A percentile compares a stretch with the other conserved stretches of the same genome.
Evolutionary conservation across 1,140 invertebrate genomes (phyloP).

Genomic region (Oedothorax gibbosus): DNA sequence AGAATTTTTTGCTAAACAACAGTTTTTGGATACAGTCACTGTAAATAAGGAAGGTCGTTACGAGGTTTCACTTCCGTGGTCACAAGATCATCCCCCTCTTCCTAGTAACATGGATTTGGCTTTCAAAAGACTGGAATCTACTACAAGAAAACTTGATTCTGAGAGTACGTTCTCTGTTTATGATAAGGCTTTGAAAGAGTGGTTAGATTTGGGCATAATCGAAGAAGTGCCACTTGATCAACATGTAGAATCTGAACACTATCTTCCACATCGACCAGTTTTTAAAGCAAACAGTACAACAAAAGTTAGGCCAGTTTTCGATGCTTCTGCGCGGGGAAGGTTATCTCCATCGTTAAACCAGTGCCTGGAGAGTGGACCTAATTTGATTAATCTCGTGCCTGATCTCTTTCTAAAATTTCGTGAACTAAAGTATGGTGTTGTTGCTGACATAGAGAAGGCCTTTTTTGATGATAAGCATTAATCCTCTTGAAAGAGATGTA

Average conservation of each 20-base stretch:
- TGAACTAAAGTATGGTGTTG: not conserved
- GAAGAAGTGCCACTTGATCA: not conserved
- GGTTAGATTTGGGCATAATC: too few species aligned
- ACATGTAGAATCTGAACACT: not conserved
- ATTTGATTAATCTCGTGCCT: constrained; percentile 44
- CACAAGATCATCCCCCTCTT: not conserved
- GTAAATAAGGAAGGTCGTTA: not conserved
- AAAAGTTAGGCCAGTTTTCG: constrained; percentile 63
- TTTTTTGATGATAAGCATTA: constrained; percentile 19
- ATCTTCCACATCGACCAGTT: not conserved
- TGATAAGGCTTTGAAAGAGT: not conserved
- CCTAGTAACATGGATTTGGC: not conserved
- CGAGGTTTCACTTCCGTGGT: constrained; percentile 5
- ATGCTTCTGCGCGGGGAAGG: constrained; percentile 61
- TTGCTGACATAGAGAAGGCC: constrained; percentile 21
- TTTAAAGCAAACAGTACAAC: constrained; percentile 55
- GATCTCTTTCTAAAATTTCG: not conserved
- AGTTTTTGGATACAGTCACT: not conserved
- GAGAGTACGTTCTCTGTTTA: not conserved
- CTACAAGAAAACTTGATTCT: not conserved
- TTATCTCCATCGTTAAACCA: constrained; percentile 57
- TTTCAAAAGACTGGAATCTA: not conserved
- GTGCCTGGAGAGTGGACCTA: constrained; percentile 53
- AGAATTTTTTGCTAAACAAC: not conserved
- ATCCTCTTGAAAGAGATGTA: not conserved